Percentiles rank a stretch among this genome's conserved stretches.
Evolutionary conservation across 2,888 invertebrate genomes (phyloP).

Genomic region (Pyrrhopygopsis socrates): DNA sequence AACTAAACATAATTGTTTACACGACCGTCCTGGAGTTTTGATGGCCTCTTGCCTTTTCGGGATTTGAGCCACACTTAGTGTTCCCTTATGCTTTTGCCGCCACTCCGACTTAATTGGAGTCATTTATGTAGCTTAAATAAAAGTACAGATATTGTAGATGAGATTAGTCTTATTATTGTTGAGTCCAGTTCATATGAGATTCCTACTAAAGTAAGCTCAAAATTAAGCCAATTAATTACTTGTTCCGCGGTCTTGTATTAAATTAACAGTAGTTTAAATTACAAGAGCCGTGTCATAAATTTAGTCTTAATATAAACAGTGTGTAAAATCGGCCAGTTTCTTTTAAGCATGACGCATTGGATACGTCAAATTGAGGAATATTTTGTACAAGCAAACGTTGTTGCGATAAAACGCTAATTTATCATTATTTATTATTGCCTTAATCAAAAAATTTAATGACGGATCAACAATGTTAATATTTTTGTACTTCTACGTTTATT

Average conservation of each 20-base stretch:
- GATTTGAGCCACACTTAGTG: conserved; percentile 3
- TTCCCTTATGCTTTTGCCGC: conserved; percentile 4
- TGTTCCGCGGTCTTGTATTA: conserved; percentile 5
- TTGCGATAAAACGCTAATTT: not conserved
- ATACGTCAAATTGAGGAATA: not conserved
- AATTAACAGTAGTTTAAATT: conserved; percentile 25
- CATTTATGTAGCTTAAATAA: not conserved
- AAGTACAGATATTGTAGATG: conserved; percentile 65
- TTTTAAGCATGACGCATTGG: not conserved
- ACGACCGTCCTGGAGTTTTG: not conserved
- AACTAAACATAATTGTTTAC: not conserved
- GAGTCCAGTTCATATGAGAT: conserved; percentile 89
- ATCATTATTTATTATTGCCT: too few species aligned
- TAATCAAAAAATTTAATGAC: too few species aligned
- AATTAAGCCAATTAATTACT: conserved; percentile 45
- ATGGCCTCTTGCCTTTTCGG: not conserved
- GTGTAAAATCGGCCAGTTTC: conserved; percentile 14
- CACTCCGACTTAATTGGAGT: conserved; percentile 5
- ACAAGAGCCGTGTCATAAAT: not conserved
- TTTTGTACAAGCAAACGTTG: not conserved
- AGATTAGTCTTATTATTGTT: conserved; percentile 86
- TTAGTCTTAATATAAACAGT: conserved; percentile 1
- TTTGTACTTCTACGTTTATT: too few species aligned
- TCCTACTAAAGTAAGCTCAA: conserved; percentile 89
- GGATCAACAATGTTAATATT: too few species aligned